Conservation (phyloP, 2,888 invertebrate species). For the Tigriopus californicus region DNA sequence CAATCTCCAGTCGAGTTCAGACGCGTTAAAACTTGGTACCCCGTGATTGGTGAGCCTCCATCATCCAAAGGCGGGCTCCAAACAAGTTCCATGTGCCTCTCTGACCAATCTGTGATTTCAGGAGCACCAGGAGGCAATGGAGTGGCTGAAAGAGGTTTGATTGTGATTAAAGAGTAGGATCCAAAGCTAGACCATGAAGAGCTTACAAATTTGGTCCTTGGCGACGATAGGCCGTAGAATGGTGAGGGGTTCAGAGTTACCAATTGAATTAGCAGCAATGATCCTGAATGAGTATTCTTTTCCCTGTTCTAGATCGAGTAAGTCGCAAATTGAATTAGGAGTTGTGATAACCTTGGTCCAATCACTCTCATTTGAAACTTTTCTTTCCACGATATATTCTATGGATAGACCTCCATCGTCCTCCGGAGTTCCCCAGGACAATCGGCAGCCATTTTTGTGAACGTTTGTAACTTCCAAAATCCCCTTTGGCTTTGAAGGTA, state of each 20-base stretch:
- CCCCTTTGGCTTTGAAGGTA: slow-evolving; percentile 71
- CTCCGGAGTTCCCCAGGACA: slow-evolving; percentile 85
- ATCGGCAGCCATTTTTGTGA: slow-evolving; percentile 69
- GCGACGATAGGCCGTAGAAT: slow-evolving; percentile 47
- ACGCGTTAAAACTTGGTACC: slow-evolving; percentile 78
- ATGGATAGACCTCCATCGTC: slow-evolving; percentile 89
- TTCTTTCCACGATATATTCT: slow-evolving; percentile 78
- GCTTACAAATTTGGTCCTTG: slow-evolving; percentile 82
- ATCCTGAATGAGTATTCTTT: slow-evolving; percentile 51
- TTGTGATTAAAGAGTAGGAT: background rate
- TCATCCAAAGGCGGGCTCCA: slow-evolving; percentile 74
- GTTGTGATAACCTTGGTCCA: slow-evolving; percentile 76
- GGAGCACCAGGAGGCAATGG: slow-evolving; percentile 72
- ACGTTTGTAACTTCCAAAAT: slow-evolving; percentile 74
- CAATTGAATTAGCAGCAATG: slow-evolving; percentile 31
- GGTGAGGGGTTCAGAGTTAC: slow-evolving; percentile 29
- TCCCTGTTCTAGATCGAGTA: slow-evolving; percentile 68
- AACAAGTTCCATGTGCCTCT: slow-evolving; percentile 69
- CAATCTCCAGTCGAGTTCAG: slow-evolving; percentile 67
- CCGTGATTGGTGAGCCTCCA: slow-evolving; percentile 81
- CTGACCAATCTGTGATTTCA: slow-evolving; percentile 74
- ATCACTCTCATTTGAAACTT: slow-evolving; percentile 64
- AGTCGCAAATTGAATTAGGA: slow-evolving; percentile 61
- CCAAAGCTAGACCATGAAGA: background rate
- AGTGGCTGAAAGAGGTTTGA: background rate